Conservation (phyloP, 1,140 invertebrate genomes). For the Drosophila nikananu region DNA sequence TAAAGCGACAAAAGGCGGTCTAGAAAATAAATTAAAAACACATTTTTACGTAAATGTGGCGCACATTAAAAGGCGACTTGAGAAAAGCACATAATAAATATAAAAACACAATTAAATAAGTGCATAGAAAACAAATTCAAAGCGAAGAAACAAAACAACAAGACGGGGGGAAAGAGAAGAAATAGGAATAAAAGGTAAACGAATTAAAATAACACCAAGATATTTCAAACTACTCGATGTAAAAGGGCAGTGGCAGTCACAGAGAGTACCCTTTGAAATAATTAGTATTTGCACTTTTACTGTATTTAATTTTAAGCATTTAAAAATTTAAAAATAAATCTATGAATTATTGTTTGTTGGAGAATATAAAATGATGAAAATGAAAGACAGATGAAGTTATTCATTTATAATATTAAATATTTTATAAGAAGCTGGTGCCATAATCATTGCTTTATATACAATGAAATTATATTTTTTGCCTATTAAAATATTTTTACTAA, state of each 20-base stretch:
- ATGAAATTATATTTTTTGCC: too few species aligned
- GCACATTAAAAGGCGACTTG: slow-evolving; percentile 71
- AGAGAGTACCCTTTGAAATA: slow-evolving; percentile 7
- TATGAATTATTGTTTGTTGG: too few species aligned
- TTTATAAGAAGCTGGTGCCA: too few species aligned
- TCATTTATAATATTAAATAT: too few species aligned
- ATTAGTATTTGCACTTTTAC: not conserved
- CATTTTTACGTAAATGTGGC: slow-evolving; percentile 81
- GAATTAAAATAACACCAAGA: slow-evolving; percentile 70
- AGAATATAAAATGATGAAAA: too few species aligned
- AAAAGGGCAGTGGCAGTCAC: slow-evolving; percentile 46
- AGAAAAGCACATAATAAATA: slow-evolving; percentile 77
- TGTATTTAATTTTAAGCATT: not conserved
- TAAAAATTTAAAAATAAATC: not conserved
- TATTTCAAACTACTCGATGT: slow-evolving; percentile 54
- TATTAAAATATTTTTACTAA: too few species aligned
- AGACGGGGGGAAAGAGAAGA: not conserved
- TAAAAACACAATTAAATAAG: slow-evolving; percentile 80
- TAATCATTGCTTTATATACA: too few species aligned
- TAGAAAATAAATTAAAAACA: slow-evolving; percentile 81
- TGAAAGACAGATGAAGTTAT: too few species aligned
- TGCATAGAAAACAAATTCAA: slow-evolving; percentile 69
- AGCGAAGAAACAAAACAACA: slow-evolving; percentile 22
- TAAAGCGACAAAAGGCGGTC: slow-evolving; percentile 69
- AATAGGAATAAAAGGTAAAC: slow-evolving; percentile 48